A percentile compares a stretch with the other conserved stretches of the same genome.
Conservation (phyloP, 1,140 invertebrate species). For the Trissolcus basalis region DNA sequence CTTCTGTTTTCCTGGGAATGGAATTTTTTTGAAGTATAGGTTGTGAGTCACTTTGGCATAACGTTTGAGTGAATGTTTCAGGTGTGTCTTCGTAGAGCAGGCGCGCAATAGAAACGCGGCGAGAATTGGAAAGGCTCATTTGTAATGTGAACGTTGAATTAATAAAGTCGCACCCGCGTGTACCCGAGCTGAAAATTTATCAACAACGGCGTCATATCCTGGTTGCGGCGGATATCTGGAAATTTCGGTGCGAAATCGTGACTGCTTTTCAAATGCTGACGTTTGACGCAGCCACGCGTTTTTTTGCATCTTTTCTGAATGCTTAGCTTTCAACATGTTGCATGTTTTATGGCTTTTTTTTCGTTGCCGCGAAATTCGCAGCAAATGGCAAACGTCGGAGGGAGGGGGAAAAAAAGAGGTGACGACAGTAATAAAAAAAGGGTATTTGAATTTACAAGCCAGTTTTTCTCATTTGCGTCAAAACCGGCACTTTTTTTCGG, state of each 20-base stretch:
- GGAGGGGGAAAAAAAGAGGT: no score
- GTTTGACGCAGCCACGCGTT: neutral
- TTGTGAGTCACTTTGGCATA: constrained; percentile 13
- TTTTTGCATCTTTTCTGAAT: no score
- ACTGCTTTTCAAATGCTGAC: constrained; percentile 5
- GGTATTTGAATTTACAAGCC: no score
- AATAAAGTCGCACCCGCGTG: constrained; percentile 11
- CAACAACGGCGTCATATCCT: constrained; percentile 16
- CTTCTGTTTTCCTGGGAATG: neutral
- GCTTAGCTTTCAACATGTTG: no score
- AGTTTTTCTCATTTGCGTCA: no score
- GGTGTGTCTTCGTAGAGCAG: constrained; percentile 2
- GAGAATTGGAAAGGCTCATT: constrained; percentile 33
- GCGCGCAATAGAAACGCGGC: constrained; percentile 21
- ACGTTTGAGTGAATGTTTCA: constrained; percentile 4
- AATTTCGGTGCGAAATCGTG: constrained; percentile 22
- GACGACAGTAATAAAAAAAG: no score
- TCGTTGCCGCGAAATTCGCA: no score
- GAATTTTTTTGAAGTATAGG: neutral
- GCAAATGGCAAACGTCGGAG: no score
- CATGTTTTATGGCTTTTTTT: no score
- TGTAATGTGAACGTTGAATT: constrained; percentile 16
- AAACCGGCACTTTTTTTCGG: no score
- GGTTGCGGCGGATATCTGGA: constrained; percentile 18
- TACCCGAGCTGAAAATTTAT: constrained; percentile 31